Conservation (phyloP, 2,797 vertebrate species). For the Phylloscopus collybita region DNA sequence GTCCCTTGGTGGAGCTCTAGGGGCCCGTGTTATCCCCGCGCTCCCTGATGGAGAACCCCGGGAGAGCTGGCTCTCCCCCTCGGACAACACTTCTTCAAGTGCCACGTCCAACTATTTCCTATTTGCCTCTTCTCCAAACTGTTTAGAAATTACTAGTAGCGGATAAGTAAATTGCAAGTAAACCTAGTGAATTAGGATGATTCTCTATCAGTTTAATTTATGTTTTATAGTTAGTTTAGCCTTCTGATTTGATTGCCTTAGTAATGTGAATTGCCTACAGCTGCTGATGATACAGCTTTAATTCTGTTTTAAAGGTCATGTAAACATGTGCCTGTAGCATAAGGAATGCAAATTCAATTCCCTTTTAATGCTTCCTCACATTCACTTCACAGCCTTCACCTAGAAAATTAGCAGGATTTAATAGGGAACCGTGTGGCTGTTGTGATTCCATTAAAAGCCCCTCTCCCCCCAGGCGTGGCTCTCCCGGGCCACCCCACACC, state of each 20-base stretch:
- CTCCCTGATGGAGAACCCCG: background rate
- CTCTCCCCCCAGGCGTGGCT: slow-evolving; percentile 39
- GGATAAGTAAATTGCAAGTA: slow-evolving; percentile 76
- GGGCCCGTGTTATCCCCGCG: background rate
- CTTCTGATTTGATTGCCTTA: slow-evolving; percentile 81
- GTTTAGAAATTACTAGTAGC: slow-evolving; percentile 72
- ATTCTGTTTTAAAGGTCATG: slow-evolving; percentile 86
- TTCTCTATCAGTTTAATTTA: slow-evolving; percentile 80
- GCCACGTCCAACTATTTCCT: background rate
- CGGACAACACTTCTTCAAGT: background rate
- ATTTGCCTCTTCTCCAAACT: slow-evolving; percentile 29
- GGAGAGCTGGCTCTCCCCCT: background rate
- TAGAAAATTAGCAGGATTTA: slow-evolving; percentile 75
- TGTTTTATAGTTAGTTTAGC: slow-evolving; percentile 84
- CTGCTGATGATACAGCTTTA: slow-evolving; percentile 83
- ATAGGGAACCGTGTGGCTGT: slow-evolving; percentile 61
- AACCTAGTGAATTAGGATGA: slow-evolving; percentile 78
- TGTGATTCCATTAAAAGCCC: slow-evolving; percentile 64
- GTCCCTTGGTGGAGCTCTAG: background rate
- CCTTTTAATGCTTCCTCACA: slow-evolving; percentile 76
- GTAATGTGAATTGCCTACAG: slow-evolving; percentile 84
- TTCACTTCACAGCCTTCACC: slow-evolving; percentile 73
- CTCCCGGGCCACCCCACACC: slow-evolving; percentile 40
- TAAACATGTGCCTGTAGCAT: slow-evolving; percentile 81
- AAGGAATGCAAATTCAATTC: slow-evolving; percentile 83